Evolutionary conservation across 2,113 vertebrate species (phyloP).

Genomic region (Oncorhynchus masou): DNA sequence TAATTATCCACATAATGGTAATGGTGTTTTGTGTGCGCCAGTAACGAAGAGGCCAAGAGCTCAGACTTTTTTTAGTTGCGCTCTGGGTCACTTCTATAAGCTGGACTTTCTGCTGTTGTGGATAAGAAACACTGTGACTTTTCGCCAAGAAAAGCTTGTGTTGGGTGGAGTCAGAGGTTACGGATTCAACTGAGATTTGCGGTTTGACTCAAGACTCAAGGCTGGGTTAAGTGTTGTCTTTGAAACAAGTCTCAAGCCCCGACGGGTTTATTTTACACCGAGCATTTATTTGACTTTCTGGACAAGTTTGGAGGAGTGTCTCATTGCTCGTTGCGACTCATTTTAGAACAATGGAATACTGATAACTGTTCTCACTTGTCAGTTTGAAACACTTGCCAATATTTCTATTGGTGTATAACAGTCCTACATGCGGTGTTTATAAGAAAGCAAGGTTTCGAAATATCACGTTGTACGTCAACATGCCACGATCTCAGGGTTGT

Average conservation of each 20-base stretch:
- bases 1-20: slow-evolving; percentile 88
- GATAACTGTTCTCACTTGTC: neutral
- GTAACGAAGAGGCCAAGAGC: slow-evolving; percentile 73
- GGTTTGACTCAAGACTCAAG: slow-evolving; percentile 25
- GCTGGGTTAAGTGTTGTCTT: slow-evolving; percentile 39
- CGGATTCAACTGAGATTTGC: slow-evolving; percentile 59
- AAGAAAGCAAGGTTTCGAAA: neutral
- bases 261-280: neutral
- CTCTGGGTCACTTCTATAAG: slow-evolving; percentile 75
- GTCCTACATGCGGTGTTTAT: neutral
- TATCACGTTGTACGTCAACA: neutral
- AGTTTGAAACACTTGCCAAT: neutral
- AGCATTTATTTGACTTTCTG: neutral
- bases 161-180: slow-evolving; percentile 60
- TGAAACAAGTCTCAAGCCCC: slow-evolving; percentile 21
- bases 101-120: slow-evolving; percentile 40
- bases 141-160: slow-evolving; percentile 51
- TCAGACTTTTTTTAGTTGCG: slow-evolving; percentile 75
- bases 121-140: slow-evolving; percentile 52
- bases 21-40: slow-evolving; percentile 82
- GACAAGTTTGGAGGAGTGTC: neutral
- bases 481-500: neutral
- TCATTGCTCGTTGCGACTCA: neutral
- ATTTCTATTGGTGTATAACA: neutral
- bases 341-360: neutral